These are phyloP conservation scores for Sebastes nivosus DNA, from an alignment of 2,797 vertebrate genomes.

Conservation along the genomic window DNA sequence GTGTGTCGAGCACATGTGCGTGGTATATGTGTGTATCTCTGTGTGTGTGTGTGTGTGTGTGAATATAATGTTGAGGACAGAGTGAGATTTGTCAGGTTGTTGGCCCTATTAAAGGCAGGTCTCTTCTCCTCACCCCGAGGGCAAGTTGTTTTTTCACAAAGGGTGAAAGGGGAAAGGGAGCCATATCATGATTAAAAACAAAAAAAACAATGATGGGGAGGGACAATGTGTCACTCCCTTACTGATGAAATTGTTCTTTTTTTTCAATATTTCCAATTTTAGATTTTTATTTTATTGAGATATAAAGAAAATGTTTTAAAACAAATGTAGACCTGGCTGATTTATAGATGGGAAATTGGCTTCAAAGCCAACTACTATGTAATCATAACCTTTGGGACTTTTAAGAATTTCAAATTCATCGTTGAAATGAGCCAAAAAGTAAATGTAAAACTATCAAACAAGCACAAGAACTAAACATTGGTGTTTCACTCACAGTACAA, in stretches of 20 bases:
- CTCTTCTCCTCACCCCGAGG: slow-evolving; percentile 71
- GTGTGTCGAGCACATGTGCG: background rate
- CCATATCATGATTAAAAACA: slow-evolving; percentile 77
- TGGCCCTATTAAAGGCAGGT: slow-evolving; percentile 81
- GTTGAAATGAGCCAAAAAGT: background rate
- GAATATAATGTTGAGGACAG: slow-evolving; percentile 69
- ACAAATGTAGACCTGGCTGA: background rate
- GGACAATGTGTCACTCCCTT: slow-evolving; percentile 26
- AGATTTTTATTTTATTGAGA: background rate
- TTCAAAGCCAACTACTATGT: background rate
- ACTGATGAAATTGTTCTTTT: background rate
- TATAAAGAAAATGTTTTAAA: background rate
- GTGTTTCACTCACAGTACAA: background rate
- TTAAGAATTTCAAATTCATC: background rate
- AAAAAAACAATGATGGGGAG: slow-evolving; percentile 73
- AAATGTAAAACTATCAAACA: background rate
- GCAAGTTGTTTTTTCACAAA: slow-evolving; percentile 67
- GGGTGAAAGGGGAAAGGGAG: slow-evolving; percentile 46
- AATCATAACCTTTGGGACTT: background rate
- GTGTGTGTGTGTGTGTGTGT: background rate
- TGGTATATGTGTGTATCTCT: background rate
- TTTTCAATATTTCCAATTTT: background rate
- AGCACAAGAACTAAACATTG: background rate
- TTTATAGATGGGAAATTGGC: background rate
- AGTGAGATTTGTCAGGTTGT: slow-evolving; percentile 85